Evolutionary conservation across 2,113 vertebrate species (phyloP), one percentile per base, ranked within the genome.

Genomic region (Pygoscelis adeliae): DNA sequence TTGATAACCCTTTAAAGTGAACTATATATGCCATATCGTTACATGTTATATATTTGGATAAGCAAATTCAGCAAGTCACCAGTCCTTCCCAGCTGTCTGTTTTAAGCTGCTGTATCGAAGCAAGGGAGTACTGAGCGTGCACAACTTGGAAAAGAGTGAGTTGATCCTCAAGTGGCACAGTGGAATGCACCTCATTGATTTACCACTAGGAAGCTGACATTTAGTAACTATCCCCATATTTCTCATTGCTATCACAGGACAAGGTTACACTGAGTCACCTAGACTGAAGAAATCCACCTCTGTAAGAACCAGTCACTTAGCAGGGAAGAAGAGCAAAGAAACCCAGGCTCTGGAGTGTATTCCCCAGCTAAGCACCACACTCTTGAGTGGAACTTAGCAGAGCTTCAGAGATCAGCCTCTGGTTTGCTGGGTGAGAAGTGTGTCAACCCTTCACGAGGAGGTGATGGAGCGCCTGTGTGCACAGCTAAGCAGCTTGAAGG

Each of bases 21-120:
- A 46, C 32, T 4, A 2, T 11, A 9, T 34, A 32, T 18, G 27
- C 47, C 47, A 3, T 11, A n/a, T 1, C 3, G 5, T 44, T 77
- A 46, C 44, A 15, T 3, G 42, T 29, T 30, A n/a, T 3, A 3
- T 32, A 34, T 29, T 11, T 70, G 53, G 21, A 38, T 13, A 80
- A 65, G 58, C n/a, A 71, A 70, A 69, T 29, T 10, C 80, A 49
- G 58, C 0, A 6, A 59, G 67, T 8, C 46, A 19, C 49, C 40
- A 23, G 50, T 13, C 34, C 69, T 81, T 13, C 73, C 53, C 65
- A 59, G 34, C 40, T 13, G 8, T 13, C 56, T 50, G 23, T 2
- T 61, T 34, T 11, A 25, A 85, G 76, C 61, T 76, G 86, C 55
- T 55, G 38, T 12, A 14, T 5, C 1, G 3, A 63, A 56, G 22